Evolutionary conservation across 2,888 invertebrate genomes (phyloP), one percentile per base, ranked within the genome.

Genomic region (Drosophila monieri): DNA sequence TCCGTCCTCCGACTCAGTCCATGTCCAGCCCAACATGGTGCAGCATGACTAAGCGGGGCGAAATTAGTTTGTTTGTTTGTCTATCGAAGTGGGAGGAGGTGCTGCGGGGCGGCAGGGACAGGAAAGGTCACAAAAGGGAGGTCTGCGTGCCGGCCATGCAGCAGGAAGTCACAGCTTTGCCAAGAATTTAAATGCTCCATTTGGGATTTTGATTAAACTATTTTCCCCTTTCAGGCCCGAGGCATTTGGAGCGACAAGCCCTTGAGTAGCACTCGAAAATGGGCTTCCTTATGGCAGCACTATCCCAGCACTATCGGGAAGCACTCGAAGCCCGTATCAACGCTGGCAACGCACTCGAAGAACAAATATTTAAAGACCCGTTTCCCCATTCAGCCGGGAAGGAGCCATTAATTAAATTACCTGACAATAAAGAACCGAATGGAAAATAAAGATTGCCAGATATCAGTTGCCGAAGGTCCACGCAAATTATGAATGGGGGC

Each of bases 51-150:
- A 61, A 76, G 47, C 64, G 37, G 57, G 54, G 49, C 81, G 64
- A 81, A 81, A 81, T 81, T 81, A 81, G 81, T 74, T 81, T 85
- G 85, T 81, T 81, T 71, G 71, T 71, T 71, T 81, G 85, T 79
- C 76, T 74, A 55, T 72, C 73, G 65, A 37, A 62, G 49, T 32
- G 41, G 54, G 27, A 32, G 48, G 30, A 21, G 30, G 39, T 9
- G 9, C 30, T 27, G 44, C 32, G 51, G 18, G 35, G 37, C 0
- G 4, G 21, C 21, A 21, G 21, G 3, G 21, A 21, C 14, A 14
- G 9, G 10, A 8, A 37, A 32, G 60, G 43, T 41, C 32, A 15
- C 41, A 48, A 23, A 12, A 25, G 25, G 15, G 6, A 1, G 30
- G 8, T 43, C 51, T 41, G 51, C 27, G 70, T 55, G 59, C 44